Conservation (phyloP, 2,113 vertebrate species). For the Sander lucioperca region DNA sequence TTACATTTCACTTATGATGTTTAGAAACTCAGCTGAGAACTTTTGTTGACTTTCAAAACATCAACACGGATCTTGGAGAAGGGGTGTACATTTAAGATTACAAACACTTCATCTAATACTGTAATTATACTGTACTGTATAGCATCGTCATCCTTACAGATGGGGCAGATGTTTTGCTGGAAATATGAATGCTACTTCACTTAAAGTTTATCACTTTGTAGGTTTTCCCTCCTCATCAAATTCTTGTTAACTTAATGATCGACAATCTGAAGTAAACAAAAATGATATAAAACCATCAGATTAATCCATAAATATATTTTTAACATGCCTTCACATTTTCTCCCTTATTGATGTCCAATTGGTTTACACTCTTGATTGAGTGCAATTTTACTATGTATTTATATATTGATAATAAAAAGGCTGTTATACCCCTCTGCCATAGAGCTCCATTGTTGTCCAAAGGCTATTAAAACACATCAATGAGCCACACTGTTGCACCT, state of each 20-base stretch:
- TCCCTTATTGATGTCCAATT: no score
- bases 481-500: background rate
- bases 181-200: background rate
- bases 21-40: background rate
- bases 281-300: background rate
- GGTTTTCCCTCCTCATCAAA: background rate
- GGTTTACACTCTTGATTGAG: background rate
- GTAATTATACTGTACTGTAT: background rate
- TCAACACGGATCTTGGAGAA: no score
- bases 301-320: no score
- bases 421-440: background rate
- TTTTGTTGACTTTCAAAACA: background rate
- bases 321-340: no score
- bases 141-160: background rate
- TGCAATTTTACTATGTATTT: background rate
- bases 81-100: background rate
- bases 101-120: background rate
- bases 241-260: background rate
- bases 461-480: background rate
- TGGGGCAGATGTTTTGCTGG: background rate
- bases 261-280: background rate
- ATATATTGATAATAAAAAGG: background rate
- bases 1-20: background rate
- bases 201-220: background rate
- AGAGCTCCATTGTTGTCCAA: background rate